Evolutionary conservation across 2,888 invertebrate species (phyloP), one percentile per base, ranked within the genome.

Genomic region (Dicycla oo): DNA sequence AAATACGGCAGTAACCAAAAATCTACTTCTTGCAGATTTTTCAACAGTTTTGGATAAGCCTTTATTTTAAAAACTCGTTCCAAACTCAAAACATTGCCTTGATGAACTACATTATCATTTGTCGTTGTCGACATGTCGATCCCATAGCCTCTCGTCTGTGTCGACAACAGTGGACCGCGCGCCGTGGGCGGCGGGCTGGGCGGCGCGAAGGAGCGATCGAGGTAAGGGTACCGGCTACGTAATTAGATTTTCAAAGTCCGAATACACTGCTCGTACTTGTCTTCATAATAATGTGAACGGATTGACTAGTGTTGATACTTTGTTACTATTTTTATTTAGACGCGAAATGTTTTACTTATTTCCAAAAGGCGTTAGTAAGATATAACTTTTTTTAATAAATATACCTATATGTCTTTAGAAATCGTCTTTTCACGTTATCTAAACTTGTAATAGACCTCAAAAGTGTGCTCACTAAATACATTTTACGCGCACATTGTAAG

Each of bases 181-280:
- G 51, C 86, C 83, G 78, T 88, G 91, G 91, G 90, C 88, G 92
- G 91, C 88, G 93, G 89, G 89, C 85, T 84, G 88, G 90, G 91
- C 88, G 91, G 92, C 93, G 94, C 93, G 93, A 94, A 94, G 95
- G 94, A 94, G 93, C 94, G 95, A 94, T 93, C 94, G 95, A 96
- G 96, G 96, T 95, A 94, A 95, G 96, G 95, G 95, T 94, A 94
- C 94, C 94, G 95, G 96, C 96, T 95, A 95, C 95, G 95, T 96
- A 96, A 96, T 96, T 95, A 96, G 96, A 96, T 96, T 96, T 96
- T 96, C 96, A 96, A 97, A 97, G 97, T 97, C 97, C 97, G 96
- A 96, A 97, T 96, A 96, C 95, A 96, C 96, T 94, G 95, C 86
- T 86, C 86, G 86, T 95, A 95, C 96, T 96, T 96, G 96, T 96